A percentile compares a stretch with the other conserved stretches of the same genome.
These are phyloP conservation scores for Watsonalla cultraria DNA, from an alignment of 2,888 invertebrate species.

Conservation along the genomic window DNA sequence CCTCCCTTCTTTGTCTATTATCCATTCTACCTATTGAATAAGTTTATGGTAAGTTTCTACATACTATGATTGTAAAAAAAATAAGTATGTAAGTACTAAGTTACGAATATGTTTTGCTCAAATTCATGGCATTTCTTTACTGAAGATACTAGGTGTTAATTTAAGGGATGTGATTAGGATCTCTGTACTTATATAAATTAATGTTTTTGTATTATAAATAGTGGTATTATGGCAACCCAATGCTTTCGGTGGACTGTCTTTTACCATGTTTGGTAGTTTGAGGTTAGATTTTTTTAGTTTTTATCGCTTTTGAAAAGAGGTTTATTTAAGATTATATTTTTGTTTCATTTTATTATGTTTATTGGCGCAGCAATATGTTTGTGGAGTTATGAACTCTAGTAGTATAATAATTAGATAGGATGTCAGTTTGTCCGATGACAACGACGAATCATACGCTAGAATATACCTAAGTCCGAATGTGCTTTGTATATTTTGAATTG, in stretches of 20 bases:
- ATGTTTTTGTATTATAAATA: slow-evolving; percentile 21
- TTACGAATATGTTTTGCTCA: slow-evolving; percentile 60
- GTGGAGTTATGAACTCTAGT: slow-evolving; percentile 60
- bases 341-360: slow-evolving; percentile 32
- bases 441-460: slow-evolving; percentile 76
- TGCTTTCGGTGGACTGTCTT: slow-evolving; percentile 48
- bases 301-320: slow-evolving; percentile 10
- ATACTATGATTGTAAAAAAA: too few relatives aligned
- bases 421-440: slow-evolving; percentile 48
- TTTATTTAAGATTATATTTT: slow-evolving; percentile 32
- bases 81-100: too few relatives aligned
- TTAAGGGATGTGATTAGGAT: slow-evolving; percentile 48
- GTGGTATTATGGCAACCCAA: slow-evolving; percentile 33
- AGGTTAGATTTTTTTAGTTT: slow-evolving; percentile 16
- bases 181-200: slow-evolving; percentile 45
- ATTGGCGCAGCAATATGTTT: slow-evolving; percentile 57
- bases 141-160: slow-evolving; percentile 45
- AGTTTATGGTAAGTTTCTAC: too few relatives aligned
- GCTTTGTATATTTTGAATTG: slow-evolving; percentile 63
- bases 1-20: too few relatives aligned
- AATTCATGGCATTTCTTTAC: slow-evolving; percentile 71
- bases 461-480: slow-evolving; percentile 73
- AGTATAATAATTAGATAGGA: slow-evolving; percentile 28
- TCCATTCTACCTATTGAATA: too few relatives aligned
- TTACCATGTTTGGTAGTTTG: slow-evolving; percentile 38